Evolutionary conservation across 2,888 invertebrate species (phyloP).

Genomic region (Tetragonula carbonaria): DNA sequence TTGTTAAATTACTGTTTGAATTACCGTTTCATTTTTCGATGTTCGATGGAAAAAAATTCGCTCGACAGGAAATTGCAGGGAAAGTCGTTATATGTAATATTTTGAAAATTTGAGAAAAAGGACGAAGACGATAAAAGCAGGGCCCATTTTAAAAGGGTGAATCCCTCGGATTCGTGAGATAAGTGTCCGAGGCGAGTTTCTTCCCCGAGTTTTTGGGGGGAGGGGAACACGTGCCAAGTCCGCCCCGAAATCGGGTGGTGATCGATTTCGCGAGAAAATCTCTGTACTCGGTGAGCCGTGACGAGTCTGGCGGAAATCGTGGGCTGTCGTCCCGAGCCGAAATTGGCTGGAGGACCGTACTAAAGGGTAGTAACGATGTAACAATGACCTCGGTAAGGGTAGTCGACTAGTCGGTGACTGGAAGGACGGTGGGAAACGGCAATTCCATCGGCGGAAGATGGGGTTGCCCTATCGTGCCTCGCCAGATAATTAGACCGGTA

Average conservation of each 20-base stretch:
- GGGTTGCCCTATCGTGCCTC: conserved; percentile 75
- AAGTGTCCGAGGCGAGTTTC: too few species aligned
- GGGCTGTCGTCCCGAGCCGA: conserved; percentile 62
- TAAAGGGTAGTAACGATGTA: conserved; percentile 82
- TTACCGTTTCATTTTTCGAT: too few species aligned
- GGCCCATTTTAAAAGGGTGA: too few species aligned
- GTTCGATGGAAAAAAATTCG: too few species aligned
- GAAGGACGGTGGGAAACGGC: conserved; percentile 73
- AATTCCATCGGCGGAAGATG: conserved; percentile 77
- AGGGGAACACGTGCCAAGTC: too few species aligned
- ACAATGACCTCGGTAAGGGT: conserved; percentile 79
- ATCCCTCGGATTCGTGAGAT: too few species aligned
- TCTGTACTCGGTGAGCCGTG: conserved; percentile 54
- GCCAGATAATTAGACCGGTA: conserved; percentile 82
- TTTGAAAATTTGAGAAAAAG: too few species aligned
- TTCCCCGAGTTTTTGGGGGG: too few species aligned
- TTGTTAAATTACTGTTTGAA: too few species aligned
- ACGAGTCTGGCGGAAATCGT: conserved; percentile 63
- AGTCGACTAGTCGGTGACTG: conserved; percentile 70
- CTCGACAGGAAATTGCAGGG: too few species aligned
- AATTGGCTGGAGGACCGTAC: conserved; percentile 73
- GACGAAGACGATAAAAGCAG: too few species aligned
- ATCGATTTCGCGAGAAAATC: conserved; percentile 62
- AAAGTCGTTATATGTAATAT: too few species aligned
- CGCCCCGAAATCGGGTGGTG: conserved; percentile 3